Percentiles rank a stretch among this genome's conserved stretches.
Conservation (phyloP, 2,113 vertebrate genomes). For the Acrocephalus arundinaceus region DNA sequence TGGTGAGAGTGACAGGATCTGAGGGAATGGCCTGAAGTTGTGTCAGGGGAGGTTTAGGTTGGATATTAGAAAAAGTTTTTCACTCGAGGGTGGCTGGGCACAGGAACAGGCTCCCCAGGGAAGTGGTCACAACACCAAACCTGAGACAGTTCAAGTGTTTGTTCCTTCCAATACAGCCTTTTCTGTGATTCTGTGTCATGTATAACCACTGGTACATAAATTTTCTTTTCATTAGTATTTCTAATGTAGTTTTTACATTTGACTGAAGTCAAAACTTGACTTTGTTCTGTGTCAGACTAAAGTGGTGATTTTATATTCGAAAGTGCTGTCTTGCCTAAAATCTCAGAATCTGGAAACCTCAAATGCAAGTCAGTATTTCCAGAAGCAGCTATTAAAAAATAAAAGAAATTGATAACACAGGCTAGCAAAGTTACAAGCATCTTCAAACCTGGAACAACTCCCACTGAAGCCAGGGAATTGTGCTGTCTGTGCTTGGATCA, state of each 20-base stretch:
- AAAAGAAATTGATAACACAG: neutral
- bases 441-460: neutral
- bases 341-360: neutral
- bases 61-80: accelerated
- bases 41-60: neutral
- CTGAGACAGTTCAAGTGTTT: neutral
- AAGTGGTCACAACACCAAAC: neutral
- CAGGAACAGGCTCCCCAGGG: neutral
- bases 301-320: neutral
- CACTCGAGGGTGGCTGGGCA: neutral
- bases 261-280: neutral
- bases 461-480: neutral
- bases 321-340: neutral
- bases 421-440: neutral
- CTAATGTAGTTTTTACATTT: neutral
- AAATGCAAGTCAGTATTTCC: neutral
- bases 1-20: neutral
- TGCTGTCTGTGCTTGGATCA: neutral
- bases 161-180: neutral
- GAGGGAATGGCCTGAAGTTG: neutral
- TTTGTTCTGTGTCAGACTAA: neutral
- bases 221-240: neutral
- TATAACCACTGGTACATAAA: neutral
- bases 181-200: neutral
- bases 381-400: neutral